phyloP scores from a whole-genome alignment of 1,140 invertebrate species.

The Drosophila santomea region DNA sequence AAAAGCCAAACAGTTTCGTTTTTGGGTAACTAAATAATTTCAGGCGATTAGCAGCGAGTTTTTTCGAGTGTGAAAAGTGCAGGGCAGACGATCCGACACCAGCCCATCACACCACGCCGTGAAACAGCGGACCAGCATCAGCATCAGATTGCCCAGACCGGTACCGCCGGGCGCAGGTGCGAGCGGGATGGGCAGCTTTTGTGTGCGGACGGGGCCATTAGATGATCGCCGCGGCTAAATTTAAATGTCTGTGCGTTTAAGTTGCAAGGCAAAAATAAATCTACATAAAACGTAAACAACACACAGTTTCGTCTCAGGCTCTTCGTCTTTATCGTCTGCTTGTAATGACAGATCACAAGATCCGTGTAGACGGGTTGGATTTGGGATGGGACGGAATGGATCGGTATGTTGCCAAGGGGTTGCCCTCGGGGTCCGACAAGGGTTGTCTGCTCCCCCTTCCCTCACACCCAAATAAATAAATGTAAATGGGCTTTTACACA shows the following conservation, averaged over 20 bases:
- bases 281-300: conserved; percentile 69
- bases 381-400: conserved; percentile 9
- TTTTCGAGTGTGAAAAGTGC: conserved; percentile 24
- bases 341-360: conserved; percentile 54
- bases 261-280: conserved; percentile 80
- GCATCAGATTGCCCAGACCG: conserved; percentile 20
- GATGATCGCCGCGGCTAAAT: conserved; percentile 74
- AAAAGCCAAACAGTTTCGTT: too few species aligned
- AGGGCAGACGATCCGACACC: conserved; percentile 56
- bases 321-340: conserved; percentile 12
- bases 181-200: conserved; percentile 9
- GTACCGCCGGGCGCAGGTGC: background rate
- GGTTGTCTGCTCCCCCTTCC: conserved; percentile 1
- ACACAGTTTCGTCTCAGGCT: conserved; percentile 38
- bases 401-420: conserved; percentile 39
- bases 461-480: conserved; percentile 29
- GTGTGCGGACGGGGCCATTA: conserved; percentile 69
- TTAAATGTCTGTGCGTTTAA: conserved; percentile 81
- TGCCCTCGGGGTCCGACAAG: conserved; percentile 12
- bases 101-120: conserved; percentile 23
- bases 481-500: conserved; percentile 27
- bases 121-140: background rate
- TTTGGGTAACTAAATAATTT: background rate
- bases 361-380: conserved; percentile 36
- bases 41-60: background rate